Evolutionary conservation across 2,888 invertebrate genomes (phyloP), one percentile per base, ranked within the genome.

Genomic region (Argyra leucocephala): DNA sequence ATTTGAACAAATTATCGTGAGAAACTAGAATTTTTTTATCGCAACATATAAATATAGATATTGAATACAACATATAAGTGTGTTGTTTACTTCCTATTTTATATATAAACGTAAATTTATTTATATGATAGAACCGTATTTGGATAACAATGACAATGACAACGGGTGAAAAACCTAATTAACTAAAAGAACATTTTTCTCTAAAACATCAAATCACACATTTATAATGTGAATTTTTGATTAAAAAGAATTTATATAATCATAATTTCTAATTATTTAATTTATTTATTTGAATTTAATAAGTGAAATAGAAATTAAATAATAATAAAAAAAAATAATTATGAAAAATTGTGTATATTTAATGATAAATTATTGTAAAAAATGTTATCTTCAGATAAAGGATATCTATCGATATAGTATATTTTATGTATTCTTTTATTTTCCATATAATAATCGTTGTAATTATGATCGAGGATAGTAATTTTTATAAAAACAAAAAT

Each of bases 321-420:
- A 48, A 18, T 48, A n/a, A 48, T 18, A n/a, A 48, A 18, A 48
- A 48, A 18, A 18, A 18, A 48, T 48, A 48, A 48, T 48, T 48
- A 48, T 48, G 48, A 48, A 48, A 48, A 48, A 48, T 48, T 48
- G 48, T 48, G 48, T 48, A 48, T 48, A 48, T 48, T 48, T 48
- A 48, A 48, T 48, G 48, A 48, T 48, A 48, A 48, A 48, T 48
- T 48, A 48, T 48, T 48, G 48, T 48, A 48, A 48, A 48, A 48
- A 48, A 48, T 48, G 48, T 48, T 48, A 48, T 48, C 18, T 48
- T 3, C 48, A 48, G 12, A 48, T 48, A 48, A 48, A 48, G 15
- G 48, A 48, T 48, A 48, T 48, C 15, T 48, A 48, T 18, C 3
- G 5, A 48, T 48, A 48, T 18, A 48, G 48, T 48, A 12, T 48